Base-by-base conservation (phyloP, 2,113 vertebrate species). In the Empidonax traillii region DNA sequence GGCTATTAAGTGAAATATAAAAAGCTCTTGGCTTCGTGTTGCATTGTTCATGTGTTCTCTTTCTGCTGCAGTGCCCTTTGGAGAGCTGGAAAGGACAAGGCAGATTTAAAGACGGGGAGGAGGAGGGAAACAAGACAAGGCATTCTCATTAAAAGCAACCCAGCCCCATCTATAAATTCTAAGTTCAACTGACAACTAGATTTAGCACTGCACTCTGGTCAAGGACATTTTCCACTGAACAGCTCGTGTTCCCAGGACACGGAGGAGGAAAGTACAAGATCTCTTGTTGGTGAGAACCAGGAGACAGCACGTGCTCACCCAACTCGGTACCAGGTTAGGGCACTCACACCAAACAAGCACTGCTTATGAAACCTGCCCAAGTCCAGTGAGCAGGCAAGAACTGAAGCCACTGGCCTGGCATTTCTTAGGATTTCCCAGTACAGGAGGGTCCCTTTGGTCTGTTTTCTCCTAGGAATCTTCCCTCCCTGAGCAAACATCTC, bases 141-240 rank as follows among this genome's bases (percentile, higher is more conserved):
- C 65, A 58, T 25, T 81, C 67, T 58, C 73, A 79, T 55, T 82
- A 85, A 89, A 92, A 92, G 55, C 88, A 93, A 85, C 74, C 8
- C 84, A 85, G 53, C 17, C 53, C 31, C 31, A 44, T 43, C 33
- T 51, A 56, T 43, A 85, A 90, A 90, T 8, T 44, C 14, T 30
- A 93, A 94, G 73, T 76, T 95, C 72, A 89, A 35, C 63, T 83
- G 78, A 83, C 73, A 93, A 69, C 39, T 92, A 76, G 76, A 85
- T 87, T 94, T 75, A 93, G 41, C 35, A 58, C 35, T 3, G 4
- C 37, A 14, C 33, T 12, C n/a, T 37, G 31, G 28, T 63, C 53
- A 89, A 65, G 58, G 44, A 75, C 72, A 62, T 75, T 81, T 68
- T 66, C 82, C n/a, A 66, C 8, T 3, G 10, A 79, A 85, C 28